Conservation (phyloP, 2,797 vertebrate species). For the Epinephelus coioides region DNA sequence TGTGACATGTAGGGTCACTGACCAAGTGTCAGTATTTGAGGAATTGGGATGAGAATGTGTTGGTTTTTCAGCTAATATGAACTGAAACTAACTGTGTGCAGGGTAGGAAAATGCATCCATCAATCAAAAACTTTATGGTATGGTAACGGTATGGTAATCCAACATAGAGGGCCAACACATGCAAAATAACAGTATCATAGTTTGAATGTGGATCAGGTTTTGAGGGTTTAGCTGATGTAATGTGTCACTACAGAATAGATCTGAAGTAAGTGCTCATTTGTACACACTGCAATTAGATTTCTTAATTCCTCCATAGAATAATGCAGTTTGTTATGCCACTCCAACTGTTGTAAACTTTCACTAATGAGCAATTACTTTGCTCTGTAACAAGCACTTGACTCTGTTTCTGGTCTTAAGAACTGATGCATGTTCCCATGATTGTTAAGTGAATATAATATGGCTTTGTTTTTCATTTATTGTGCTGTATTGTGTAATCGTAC, state of each 20-base stretch:
- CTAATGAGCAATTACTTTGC: neutral
- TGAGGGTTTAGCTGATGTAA: neutral
- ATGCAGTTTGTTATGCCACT: neutral
- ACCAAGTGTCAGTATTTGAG: too few species aligned
- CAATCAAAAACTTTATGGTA: neutral
- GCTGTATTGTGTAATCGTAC: slow-evolving; percentile 1
- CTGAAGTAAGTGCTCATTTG: neutral
- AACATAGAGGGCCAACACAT: neutral
- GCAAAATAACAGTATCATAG: neutral
- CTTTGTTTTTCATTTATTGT: slow-evolving; percentile 22
- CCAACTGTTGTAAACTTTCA: neutral
- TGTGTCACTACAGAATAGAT: neutral
- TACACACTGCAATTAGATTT: neutral
- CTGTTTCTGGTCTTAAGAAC: neutral
- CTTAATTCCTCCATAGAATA: neutral
- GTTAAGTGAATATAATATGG: slow-evolving; percentile 5
- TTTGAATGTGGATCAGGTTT: neutral
- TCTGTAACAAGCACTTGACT: neutral
- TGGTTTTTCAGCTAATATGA: neutral
- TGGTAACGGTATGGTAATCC: neutral
- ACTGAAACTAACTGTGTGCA: neutral
- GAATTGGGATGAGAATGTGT: too few species aligned
- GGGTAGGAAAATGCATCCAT: neutral
- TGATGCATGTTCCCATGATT: neutral
- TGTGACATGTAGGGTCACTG: too few species aligned